A percentile compares a stretch with the other conserved stretches of the same genome.
Evolutionary conservation across 64 coral and sea anemone genomes (phyloP).

Genomic region (Orbicella faveolata): DNA sequence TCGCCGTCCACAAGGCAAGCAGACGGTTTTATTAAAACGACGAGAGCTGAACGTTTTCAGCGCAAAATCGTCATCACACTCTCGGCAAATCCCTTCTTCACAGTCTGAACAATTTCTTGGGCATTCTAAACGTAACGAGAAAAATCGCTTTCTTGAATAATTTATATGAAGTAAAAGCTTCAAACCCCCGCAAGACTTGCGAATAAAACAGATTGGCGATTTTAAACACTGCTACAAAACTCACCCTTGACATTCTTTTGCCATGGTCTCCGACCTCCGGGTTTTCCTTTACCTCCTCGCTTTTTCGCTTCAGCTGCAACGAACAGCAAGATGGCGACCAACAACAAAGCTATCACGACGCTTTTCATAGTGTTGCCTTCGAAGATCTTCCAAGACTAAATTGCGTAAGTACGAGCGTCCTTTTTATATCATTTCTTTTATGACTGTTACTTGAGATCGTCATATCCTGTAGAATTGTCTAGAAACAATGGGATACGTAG

Average conservation of each 20-base stretch:
- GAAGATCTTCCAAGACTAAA: neutral
- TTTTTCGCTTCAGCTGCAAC: neutral
- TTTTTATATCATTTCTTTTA: neutral
- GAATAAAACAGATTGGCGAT: too few species aligned
- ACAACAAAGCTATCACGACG: neutral
- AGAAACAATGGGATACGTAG: neutral
- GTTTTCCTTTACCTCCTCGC: neutral
- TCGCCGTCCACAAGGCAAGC: neutral
- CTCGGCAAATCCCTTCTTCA: neutral
- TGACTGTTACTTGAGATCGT: neutral
- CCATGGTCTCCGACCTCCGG: neutral
- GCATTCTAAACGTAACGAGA: neutral
- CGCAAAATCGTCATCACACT: neutral
- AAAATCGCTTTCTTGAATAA: neutral
- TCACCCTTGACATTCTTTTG: neutral
- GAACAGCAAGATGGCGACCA: neutral
- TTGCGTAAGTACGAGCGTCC: neutral
- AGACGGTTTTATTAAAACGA: neutral
- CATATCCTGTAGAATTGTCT: neutral
- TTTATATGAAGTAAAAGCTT: too few species aligned
- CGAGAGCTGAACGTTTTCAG: neutral
- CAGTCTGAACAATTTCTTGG: neutral
- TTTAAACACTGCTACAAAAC: too few species aligned
- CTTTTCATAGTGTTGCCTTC: conserved; percentile 2
- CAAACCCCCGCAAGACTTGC: too few species aligned